phyloP scores from a whole-genome alignment of 1,140 invertebrate species.

The Cydia splendana region DNA sequence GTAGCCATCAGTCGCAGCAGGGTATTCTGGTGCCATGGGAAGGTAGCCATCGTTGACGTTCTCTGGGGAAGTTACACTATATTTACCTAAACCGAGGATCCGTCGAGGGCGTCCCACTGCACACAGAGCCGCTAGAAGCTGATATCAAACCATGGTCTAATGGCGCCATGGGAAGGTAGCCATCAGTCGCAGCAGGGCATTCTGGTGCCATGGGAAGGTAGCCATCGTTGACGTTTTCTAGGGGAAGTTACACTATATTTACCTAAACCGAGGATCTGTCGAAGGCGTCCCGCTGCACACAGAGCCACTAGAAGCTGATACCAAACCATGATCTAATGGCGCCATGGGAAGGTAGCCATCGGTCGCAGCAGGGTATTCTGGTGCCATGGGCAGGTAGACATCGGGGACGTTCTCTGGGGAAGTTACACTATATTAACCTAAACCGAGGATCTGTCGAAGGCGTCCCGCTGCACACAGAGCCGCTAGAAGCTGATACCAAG shows the following conservation, averaged over 20 bases:
- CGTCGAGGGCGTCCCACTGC: conserved; percentile 82
- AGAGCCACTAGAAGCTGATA: conserved; percentile 81
- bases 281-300: conserved; percentile 84
- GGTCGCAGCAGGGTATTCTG: conserved; percentile 34
- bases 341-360: conserved; percentile 28
- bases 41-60: conserved; percentile 56
- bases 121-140: conserved; percentile 83
- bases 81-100: conserved; percentile 64
- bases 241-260: background rate
- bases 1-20: too few species aligned
- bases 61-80: conserved; percentile 3
- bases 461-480: too few species aligned
- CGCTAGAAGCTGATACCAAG: too few species aligned
- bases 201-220: conserved; percentile 40
- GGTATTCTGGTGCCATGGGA: conserved; percentile 56
- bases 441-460: too few species aligned
- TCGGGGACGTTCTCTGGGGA: too few species aligned
- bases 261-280: conserved; percentile 68
- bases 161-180: conserved; percentile 23
- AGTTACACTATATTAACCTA: too few species aligned
- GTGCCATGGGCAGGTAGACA: conserved; percentile 65
- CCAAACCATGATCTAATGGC: background rate
- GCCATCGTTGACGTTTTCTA: conserved; percentile 24
- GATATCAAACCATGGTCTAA: conserved; percentile 7
- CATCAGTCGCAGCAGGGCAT: background rate